Evolutionary conservation across 1,140 invertebrate species (phyloP), one percentile per base, ranked within the genome.

Genomic region (Teleopsis dalmanni): DNA sequence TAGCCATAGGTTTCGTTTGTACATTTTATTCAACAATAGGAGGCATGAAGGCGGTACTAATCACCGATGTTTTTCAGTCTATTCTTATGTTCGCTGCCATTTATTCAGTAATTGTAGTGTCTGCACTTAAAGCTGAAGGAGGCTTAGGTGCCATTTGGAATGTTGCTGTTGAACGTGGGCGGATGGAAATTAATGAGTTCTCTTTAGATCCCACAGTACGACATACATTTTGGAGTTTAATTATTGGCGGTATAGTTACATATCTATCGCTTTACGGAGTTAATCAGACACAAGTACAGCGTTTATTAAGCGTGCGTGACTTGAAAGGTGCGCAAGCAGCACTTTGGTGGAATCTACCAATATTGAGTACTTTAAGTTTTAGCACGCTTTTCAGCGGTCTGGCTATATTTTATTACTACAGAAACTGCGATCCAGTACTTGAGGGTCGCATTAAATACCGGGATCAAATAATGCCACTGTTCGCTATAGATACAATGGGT

Each of bases 31-130:
- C 88, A 0, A 83, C 84, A 2, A 75, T 92, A 66, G 90, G 90
- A 23, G 90, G 90, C 5, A 87, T 93, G 60, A 92, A 92, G 64
- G 89, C 90, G n/a, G 88, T 93, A 1, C 72, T 93, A 4, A 80
- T 87, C 60, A 91, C 88, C 1, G 90, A 93, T 66, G 79, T 90
- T 1, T 90, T 93, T 65, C 88, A 88, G 75, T 83, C 82, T 4
- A 38, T 85, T 7, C 74, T 90, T 7, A 90, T 90, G 87, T 88
- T 85, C 65, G 76, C 73, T 19, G 79, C 84, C 3, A 71, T 89
- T 7, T 82, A 86, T 56, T 78, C 82, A 56, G 79, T 94, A 1
- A 85, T 91, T 31, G 74, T 81, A 14, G 82, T 81, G 55, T 85
- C 83, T 0, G 72, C 78, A 1, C 67, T 80, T 8, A 74, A 80